Evolutionary conservation across 2,113 vertebrate species (phyloP), one percentile per base, ranked within the genome.

Genomic region (Rhombomys opimus): DNA sequence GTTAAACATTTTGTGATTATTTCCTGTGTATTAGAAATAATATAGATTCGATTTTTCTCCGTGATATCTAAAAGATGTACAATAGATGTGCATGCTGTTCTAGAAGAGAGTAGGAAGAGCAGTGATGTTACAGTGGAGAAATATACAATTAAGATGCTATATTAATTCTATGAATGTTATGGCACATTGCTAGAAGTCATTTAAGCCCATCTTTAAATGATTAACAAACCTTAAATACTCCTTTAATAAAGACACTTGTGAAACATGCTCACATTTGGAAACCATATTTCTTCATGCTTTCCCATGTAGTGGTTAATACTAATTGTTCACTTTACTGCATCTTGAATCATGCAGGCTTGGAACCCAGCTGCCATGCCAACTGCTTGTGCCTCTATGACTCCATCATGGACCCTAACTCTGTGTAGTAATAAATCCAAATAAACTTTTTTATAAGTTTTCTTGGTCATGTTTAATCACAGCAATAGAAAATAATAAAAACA

Each of bases 161-260:
- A 50, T 3, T 78, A 35, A 35, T 76, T 87, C 82, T 88, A 11
- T 41, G 46, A 63, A 54, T 2, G 3, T 35, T 30, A 7, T 87
- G 25, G 7, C 7, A 20, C 0, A 41, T 2, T 59, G 9, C 17
- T 68, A 41, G 5, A 12, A 61, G 7, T 3, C 17, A 46, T 27
- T 68, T 78, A 80, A 65, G 23, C 61, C 32, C 9, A 87, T 41
- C 38, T 81, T 81, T 92, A 30, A 93, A 80, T 14, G 11, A 70
- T 0, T 92, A 13, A 70, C 0, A 70, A 46, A 70, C 18, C 20
- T 89, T 91, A 70, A 89, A 73, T 23, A 61, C 1, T 61, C 3
- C 8, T 72, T 0, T 73, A 67, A 73, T 32, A 82, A 59, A 78
- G 50, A 77, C 23, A 65, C 27, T 5, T 46, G 5, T 76, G 41